Evolutionary conservation across 2,797 vertebrate species (phyloP), one percentile per base, ranked within the genome.

Genomic region (Prionace glauca): DNA sequence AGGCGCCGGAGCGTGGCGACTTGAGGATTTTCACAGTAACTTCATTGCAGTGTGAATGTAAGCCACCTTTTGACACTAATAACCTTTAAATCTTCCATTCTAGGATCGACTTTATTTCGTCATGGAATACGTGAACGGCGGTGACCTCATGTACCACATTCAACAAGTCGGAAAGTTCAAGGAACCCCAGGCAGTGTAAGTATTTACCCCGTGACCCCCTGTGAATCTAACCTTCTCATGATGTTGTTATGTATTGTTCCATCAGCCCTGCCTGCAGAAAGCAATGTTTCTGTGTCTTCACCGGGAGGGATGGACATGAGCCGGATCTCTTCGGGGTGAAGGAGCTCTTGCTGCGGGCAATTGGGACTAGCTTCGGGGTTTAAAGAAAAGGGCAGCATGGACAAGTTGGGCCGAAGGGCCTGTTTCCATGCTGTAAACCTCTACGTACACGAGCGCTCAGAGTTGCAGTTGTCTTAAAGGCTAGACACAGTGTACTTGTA

Each of bases 181-280:
- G 97, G 99, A 99, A 96, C 99, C 99, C 9, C 99, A 99, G 97
- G 99, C 99, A 97, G 99, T 99, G 99, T 99, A 98, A 99, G 99
- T 97, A 96, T 96, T 24, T 50, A 74, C 56, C 29, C 3, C 41
- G 20, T 45, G 41, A 45, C 41, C 29, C 29, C 5, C 86, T 26
- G 8, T 32, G 24, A 29, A 11, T 29, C 50, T 29, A 14, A 29
- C 18, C 22, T 45, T 50, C 5, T 86, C 22, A 9, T 50, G 22
- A 87, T 87, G 10, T 50, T 1, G 32, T 87, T 87, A 2, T 87
- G 45, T 29, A 69, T 20, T 69, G 67, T 69, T 20, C 67, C 67
- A 69, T 69, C 16, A 69, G 16, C 67, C 67, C 29, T 74, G 11
- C 29, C 74, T 77, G 11, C 74, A 77, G 14, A 77, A n/a, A 56